Conservation (phyloP, 2,797 vertebrate species). For the Heliangelus exortis region DNA sequence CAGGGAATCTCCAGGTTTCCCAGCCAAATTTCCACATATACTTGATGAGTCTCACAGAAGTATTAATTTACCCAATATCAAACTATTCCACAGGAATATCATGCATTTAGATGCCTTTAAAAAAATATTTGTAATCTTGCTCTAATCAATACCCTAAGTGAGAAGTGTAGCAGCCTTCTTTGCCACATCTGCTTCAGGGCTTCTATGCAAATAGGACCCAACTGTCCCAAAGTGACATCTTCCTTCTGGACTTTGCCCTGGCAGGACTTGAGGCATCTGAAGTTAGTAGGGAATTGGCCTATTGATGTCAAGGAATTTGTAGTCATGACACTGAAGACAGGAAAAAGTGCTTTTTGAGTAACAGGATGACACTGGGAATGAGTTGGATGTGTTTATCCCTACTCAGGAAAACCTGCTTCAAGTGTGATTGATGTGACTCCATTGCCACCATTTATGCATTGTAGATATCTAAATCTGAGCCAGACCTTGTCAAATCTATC, state of each 20-base stretch:
- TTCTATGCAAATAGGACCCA: background rate
- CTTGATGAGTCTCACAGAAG: background rate
- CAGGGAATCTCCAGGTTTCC: background rate
- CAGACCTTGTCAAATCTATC: background rate
- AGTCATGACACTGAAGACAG: background rate
- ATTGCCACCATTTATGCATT: background rate
- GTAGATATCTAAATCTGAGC: background rate
- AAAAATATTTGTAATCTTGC: background rate
- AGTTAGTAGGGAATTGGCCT: background rate
- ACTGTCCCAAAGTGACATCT: background rate
- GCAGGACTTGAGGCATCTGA: background rate
- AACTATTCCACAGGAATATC: background rate
- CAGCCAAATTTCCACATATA: background rate
- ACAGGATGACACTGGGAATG: background rate
- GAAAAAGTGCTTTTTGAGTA: background rate
- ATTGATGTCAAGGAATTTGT: background rate
- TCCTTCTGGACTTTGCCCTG: background rate
- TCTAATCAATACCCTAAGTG: background rate
- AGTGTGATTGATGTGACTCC: background rate
- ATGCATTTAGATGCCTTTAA: background rate
- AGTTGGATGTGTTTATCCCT: background rate
- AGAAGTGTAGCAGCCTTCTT: background rate
- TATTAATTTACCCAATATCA: background rate
- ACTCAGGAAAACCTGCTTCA: rapidly evolving
- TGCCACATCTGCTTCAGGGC: background rate